Percentiles rank a stretch among this genome's conserved stretches.
Evolutionary conservation across 2,113 vertebrate species (phyloP).

Genomic region (Dromas ardeola): DNA sequence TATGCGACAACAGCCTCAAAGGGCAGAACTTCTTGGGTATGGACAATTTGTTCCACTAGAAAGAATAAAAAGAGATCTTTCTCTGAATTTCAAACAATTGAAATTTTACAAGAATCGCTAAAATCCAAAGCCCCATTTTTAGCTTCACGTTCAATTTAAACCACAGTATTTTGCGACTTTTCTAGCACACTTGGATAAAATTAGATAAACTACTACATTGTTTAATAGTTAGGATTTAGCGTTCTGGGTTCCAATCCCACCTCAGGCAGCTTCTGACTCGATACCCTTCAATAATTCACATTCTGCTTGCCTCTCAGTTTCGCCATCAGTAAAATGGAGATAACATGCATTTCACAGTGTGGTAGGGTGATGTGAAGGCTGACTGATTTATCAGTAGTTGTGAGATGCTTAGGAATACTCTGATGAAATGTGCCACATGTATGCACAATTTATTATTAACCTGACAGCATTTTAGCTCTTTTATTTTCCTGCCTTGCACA

Average conservation of each 20-base stretch:
- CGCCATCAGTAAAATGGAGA: constrained; percentile 47
- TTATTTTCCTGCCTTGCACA: constrained; percentile 8
- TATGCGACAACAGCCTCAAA: background rate
- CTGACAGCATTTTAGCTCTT: constrained; percentile 43
- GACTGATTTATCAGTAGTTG: constrained; percentile 65
- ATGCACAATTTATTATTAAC: constrained; percentile 60
- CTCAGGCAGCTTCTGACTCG: background rate
- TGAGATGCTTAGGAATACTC: constrained; percentile 49
- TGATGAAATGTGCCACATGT: constrained; percentile 66
- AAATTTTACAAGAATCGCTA: background rate
- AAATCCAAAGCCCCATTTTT: background rate
- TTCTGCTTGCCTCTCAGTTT: constrained; percentile 52
- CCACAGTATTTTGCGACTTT: background rate
- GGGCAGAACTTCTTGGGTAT: background rate
- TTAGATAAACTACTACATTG: background rate
- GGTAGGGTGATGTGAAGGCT: constrained; percentile 19
- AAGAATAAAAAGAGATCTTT: background rate
- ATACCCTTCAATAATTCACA: constrained; percentile 47
- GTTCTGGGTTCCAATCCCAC: background rate
- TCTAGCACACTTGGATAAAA: background rate
- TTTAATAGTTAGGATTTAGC: constrained; percentile 6
- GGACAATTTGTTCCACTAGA: background rate
- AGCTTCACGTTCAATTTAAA: background rate
- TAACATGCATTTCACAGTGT: constrained; percentile 19
- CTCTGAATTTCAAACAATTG: background rate